Base-by-base conservation (phyloP, 2,888 invertebrate species). In the Lamproptera curius region DNA sequence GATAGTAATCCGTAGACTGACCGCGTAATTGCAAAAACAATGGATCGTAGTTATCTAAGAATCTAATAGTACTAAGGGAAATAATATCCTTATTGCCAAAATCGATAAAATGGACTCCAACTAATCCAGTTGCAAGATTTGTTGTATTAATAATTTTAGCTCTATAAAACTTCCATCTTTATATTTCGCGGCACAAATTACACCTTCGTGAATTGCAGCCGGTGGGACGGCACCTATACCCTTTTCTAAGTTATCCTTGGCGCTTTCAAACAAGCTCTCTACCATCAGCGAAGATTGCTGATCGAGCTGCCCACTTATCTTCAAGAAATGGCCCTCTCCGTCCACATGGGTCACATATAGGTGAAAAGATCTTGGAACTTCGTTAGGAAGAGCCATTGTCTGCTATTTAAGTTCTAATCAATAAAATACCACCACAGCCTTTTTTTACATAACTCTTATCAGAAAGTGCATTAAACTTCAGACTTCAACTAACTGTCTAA, bases 291-390 rank as follows among this genome's bases (percentile, higher is more conserved):
- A 88, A 35, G 89, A 73, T 51, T 83, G 79, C 59, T 90, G 89
- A 61, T 92, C 91, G 0, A 88, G 77, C 73, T 94, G 94, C 17
- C 93, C 94, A 85, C 91, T 93, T 65, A 95, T 84, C 80, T 91
- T 92, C 51, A 95, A 75, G 66, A 92, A 92, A 49, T 90, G 90
- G 20, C 92, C 91, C 52, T 92, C 91, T 42, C 90, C 89, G 63
- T 93, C 93, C 54, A 94, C 89, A 77, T 91, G 90, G 53, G 93
- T 93, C 62, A 93, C 89, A 57, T 82, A 89, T 39, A 91, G 75
- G 35, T 73, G 73, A 75, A 85, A 83, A 64, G 73, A 59, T 63
- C 79, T 72, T 56, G 72, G 60, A 53, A 57, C 57, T 65, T 86
- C 85, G 51, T 62, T 57, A 56, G 72, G 65, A 60, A 75, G 52